These are phyloP conservation scores for Nerophis lumbriciformis DNA, from an alignment of 2,113 vertebrate genomes.

Conservation along the genomic window DNA sequence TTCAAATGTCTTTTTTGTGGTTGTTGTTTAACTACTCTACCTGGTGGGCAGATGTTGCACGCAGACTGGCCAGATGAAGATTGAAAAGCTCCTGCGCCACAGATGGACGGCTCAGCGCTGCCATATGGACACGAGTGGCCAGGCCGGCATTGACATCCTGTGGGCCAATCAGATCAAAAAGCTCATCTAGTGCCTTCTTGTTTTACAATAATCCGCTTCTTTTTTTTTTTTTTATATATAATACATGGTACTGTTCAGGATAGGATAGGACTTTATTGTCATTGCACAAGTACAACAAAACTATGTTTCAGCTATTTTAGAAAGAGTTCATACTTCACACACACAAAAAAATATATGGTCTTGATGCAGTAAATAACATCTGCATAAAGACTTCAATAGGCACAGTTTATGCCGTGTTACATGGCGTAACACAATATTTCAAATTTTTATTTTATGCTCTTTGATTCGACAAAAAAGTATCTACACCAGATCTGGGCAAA, in stretches of 20 bases:
- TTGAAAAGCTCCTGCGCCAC: slow-evolving; percentile 80
- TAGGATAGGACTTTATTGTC: too few species aligned
- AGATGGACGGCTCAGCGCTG: slow-evolving; percentile 71
- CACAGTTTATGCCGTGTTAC: too few species aligned
- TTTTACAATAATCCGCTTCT: not conserved
- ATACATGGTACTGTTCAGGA: not conserved
- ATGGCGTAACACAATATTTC: too few species aligned
- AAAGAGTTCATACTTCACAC: not conserved
- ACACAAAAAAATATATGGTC: too few species aligned
- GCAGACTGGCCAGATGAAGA: slow-evolving; percentile 49
- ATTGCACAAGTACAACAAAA: too few species aligned
- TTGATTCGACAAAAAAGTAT: too few species aligned
- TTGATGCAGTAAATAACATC: too few species aligned
- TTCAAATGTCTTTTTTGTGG: not conserved
- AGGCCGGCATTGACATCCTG: slow-evolving; percentile 70
- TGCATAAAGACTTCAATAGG: too few species aligned
- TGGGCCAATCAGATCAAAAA: slow-evolving; percentile 18
- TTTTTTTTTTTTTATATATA: too few species aligned
- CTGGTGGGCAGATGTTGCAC: slow-evolving; percentile 53
- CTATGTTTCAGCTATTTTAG: too few species aligned
- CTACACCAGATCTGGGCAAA: too few species aligned
- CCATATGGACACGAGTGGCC: slow-evolving; percentile 79
- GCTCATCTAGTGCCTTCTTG: slow-evolving; percentile 5
- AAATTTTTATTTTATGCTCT: too few species aligned
- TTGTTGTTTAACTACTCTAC: slow-evolving; percentile 15